Evolutionary conservation across 30 jellyfish, hydroid and myxozoan genomes (phyloP).

Genomic region (Chrysaora quinquecirrha): DNA sequence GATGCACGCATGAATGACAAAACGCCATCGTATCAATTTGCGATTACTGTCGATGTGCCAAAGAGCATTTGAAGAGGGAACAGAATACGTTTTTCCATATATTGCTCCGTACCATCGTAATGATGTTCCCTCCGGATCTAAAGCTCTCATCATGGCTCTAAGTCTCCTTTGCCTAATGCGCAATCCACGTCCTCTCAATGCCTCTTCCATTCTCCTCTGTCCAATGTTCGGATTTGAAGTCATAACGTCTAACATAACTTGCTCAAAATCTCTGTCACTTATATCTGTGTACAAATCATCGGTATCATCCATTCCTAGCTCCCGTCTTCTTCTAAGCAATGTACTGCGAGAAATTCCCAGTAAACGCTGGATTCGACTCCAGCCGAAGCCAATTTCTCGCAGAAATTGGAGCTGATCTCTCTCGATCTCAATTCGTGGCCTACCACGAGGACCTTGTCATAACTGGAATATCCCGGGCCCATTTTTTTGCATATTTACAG

Average conservation of each 20-base stretch:
- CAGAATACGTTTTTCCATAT: not conserved
- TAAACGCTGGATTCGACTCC: too few relatives aligned
- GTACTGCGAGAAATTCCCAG: too few relatives aligned
- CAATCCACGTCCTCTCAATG: slow-evolving; percentile 11
- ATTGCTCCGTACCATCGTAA: not conserved
- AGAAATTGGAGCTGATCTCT: too few relatives aligned
- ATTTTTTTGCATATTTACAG: too few relatives aligned
- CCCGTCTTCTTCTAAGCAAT: too few relatives aligned
- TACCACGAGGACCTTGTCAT: too few relatives aligned
- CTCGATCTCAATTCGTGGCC: too few relatives aligned
- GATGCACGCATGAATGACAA: not conserved
- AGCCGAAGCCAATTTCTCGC: too few relatives aligned
- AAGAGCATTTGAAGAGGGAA: not conserved
- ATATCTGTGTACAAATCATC: too few relatives aligned
- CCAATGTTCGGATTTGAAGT: slow-evolving; percentile 6
- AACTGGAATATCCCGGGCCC: too few relatives aligned
- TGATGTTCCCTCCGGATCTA: slow-evolving; percentile 15
- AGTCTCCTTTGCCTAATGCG: slow-evolving; percentile 1
- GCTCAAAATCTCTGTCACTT: not conserved
- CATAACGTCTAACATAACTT: not conserved
- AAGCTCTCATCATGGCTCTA: not conserved
- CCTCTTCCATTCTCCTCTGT: slow-evolving; percentile 5
- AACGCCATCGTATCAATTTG: not conserved
- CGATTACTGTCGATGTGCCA: not conserved
- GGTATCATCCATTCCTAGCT: too few relatives aligned